A percentile compares a stretch with the other conserved stretches of the same genome.
Conservation (phyloP, 1,140 invertebrate species). For the Camponotus pennsylvanicus region DNA sequence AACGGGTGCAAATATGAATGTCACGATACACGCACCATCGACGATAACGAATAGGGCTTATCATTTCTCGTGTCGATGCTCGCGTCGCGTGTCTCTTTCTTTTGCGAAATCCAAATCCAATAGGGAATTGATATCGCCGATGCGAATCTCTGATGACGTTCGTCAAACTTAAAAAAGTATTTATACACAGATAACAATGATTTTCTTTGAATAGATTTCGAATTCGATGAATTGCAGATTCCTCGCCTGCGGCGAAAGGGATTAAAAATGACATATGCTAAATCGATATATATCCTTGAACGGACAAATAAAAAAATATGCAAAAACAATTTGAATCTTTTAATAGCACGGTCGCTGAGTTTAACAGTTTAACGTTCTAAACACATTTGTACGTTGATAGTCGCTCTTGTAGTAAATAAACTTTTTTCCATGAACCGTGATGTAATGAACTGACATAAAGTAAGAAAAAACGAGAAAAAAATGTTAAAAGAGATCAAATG, state of each 20-base stretch:
- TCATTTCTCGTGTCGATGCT: background rate
- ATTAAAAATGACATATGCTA: constrained; percentile 17
- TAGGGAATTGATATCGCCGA: constrained; percentile 26
- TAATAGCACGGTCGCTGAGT: background rate
- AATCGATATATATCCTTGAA: background rate
- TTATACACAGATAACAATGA: constrained; percentile 30
- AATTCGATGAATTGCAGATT: background rate
- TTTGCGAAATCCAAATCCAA: constrained; percentile 3
- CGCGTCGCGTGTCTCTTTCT: background rate
- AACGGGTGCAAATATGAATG: constrained; percentile 25
- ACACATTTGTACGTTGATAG: constrained; percentile 3
- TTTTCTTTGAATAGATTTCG: background rate
- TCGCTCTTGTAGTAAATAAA: constrained; percentile 8
- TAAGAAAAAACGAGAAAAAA: background rate
- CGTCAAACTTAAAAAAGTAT: background rate
- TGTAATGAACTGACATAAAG: background rate
- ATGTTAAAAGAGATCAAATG: background rate
- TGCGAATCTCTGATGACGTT: background rate
- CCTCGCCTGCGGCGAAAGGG: background rate
- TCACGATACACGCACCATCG: constrained; percentile 20
- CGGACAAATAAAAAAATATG: constrained; percentile 12
- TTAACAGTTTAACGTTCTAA: constrained; percentile 47
- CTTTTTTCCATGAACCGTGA: background rate
- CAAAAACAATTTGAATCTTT: constrained; percentile 11
- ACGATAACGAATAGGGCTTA: constrained; percentile 28